Percentiles rank a stretch among this genome's conserved stretches.
phyloP scores from a whole-genome alignment of 2,113 vertebrate genomes.

The Gopherus evgoodei region DNA sequence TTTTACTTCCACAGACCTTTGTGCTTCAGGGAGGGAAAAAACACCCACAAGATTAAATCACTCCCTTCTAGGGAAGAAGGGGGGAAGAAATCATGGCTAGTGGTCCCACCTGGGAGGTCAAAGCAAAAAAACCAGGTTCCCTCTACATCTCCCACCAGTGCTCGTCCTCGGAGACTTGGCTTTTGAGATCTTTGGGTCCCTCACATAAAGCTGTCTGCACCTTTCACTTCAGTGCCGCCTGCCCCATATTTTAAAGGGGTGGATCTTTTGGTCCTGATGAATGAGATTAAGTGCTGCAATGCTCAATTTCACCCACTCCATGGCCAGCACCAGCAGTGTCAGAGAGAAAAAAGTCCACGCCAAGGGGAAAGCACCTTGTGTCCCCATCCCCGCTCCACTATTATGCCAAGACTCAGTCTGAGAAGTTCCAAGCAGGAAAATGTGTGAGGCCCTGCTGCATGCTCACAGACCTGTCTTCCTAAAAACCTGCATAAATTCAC shows the following conservation, averaged over 20 bases:
- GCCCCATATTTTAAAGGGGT: not conserved
- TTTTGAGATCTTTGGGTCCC: not conserved
- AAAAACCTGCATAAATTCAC: not conserved
- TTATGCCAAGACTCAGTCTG: not conserved
- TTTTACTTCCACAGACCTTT: slow-evolving; percentile 24
- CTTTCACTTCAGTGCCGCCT: not conserved
- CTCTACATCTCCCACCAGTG: not conserved
- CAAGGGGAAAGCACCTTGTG: not conserved
- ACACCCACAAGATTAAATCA: not conserved
- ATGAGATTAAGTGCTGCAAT: not conserved
- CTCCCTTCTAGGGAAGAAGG: not conserved
- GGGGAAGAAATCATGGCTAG: not conserved
- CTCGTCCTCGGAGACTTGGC: not conserved
- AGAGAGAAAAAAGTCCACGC: not conserved
- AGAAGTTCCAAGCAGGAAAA: not conserved
- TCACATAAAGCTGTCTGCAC: not conserved
- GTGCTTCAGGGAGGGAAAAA: not conserved
- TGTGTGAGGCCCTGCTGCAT: not conserved
- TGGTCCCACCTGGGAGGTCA: too few relatives aligned
- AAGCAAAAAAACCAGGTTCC: not conserved
- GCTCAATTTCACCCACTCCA: not conserved
- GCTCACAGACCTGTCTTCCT: not conserved
- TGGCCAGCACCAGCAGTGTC: not conserved
- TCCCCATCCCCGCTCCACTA: too few relatives aligned
- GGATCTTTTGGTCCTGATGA: not conserved